Conservation (phyloP, 2,113 vertebrate genomes). For the Tamias sibiricus region DNA sequence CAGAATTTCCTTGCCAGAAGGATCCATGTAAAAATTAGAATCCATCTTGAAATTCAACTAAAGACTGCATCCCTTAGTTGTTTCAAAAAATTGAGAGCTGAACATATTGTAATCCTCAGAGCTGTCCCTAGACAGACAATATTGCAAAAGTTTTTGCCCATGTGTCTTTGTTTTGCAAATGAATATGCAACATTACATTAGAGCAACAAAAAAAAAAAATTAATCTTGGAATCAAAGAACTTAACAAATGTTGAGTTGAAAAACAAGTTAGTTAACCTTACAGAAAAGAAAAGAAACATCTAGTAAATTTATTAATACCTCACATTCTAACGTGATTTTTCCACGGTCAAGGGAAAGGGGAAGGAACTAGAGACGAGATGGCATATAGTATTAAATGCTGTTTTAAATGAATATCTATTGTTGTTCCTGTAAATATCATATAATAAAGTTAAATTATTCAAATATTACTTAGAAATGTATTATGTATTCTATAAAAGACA, state of each 20-base stretch:
- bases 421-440: constrained; percentile 68
- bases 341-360: not conserved
- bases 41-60: constrained; percentile 82
- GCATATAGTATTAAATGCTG: constrained; percentile 28
- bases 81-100: constrained; percentile 81
- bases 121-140: constrained; percentile 84
- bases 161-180: constrained; percentile 85
- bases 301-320: constrained; percentile 65
- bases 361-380: constrained; percentile 20
- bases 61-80: constrained; percentile 78
- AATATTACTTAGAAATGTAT: constrained; percentile 70
- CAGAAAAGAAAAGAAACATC: constrained; percentile 63
- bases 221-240: constrained; percentile 78
- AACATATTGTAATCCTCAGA: constrained; percentile 85
- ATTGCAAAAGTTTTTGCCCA: constrained; percentile 84
- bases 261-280: constrained; percentile 78
- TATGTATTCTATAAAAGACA: constrained; percentile 68
- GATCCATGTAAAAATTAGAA: constrained; percentile 80
- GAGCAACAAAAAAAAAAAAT: constrained; percentile 81
- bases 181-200: constrained; percentile 84
- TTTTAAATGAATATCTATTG: constrained; percentile 62
- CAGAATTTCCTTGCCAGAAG: constrained; percentile 81
- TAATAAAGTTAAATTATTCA: constrained; percentile 77
- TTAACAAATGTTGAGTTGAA: constrained; percentile 80
- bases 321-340: constrained; percentile 33